phyloP scores from a whole-genome alignment of 2,888 invertebrate species.

The Augiades crinisus region DNA sequence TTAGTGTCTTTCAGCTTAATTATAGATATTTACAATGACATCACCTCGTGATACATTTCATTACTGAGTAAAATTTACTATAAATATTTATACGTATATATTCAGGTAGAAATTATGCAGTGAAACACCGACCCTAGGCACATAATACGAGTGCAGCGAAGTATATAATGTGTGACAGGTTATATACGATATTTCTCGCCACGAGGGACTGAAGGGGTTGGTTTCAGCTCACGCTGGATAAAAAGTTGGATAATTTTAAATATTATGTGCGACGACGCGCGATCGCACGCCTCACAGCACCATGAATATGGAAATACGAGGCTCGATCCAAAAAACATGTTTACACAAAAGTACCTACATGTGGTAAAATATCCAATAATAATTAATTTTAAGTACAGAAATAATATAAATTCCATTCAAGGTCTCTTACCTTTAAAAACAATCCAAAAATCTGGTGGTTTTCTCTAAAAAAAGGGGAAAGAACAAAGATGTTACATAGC shows the following conservation, averaged over 20 bases:
- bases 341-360: constrained; percentile 3
- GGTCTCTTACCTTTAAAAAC: constrained; percentile 57
- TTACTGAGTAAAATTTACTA: not conserved
- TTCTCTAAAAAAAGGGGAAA: constrained; percentile 33
- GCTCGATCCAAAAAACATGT: constrained; percentile 25
- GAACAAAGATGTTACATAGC: constrained; percentile 43
- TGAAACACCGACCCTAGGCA: not conserved
- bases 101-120: constrained; percentile 1
- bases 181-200: constrained; percentile 10
- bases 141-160: not conserved
- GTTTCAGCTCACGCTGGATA: constrained; percentile 23
- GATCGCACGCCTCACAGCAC: constrained; percentile 31
- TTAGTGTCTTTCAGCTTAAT: too few species aligned
- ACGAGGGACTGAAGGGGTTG: constrained; percentile 18
- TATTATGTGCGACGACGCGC: constrained; percentile 22
- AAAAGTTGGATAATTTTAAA: constrained; percentile 28
- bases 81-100: constrained; percentile 13
- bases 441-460: constrained; percentile 33
- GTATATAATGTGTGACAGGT: constrained; percentile 10
- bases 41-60: too few species aligned
- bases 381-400: constrained; percentile 27
- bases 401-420: constrained; percentile 33
- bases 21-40: too few species aligned
- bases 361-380: not conserved
- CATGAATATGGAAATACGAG: constrained; percentile 38